A percentile compares a stretch with the other conserved stretches of the same genome.
Conservation (phyloP, 2,113 vertebrate species). For the Oncorhynchus kisutch region DNA sequence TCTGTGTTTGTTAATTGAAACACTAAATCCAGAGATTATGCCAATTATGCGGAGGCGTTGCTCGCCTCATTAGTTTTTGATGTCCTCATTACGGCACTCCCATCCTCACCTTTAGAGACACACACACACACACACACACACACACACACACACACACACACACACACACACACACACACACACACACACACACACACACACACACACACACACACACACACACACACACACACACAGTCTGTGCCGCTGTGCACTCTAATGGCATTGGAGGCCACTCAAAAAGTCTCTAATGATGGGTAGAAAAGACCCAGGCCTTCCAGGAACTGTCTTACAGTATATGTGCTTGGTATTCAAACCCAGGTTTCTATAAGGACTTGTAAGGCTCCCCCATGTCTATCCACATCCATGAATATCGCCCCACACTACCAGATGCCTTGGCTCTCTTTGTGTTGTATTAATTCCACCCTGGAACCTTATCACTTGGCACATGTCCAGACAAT, state of each 20-base stretch:
- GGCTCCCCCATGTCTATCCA: too few species aligned
- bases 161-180: background rate
- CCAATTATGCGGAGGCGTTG: slow-evolving; percentile 9
- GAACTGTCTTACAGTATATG: background rate
- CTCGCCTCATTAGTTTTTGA: background rate
- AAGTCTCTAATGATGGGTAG: background rate
- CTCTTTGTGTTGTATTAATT: too few species aligned
- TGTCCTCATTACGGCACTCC: slow-evolving; percentile 18
- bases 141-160: background rate
- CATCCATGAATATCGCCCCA: too few species aligned
- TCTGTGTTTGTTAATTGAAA: background rate
- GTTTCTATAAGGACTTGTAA: background rate
- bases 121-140: background rate
- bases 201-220: background rate
- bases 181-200: background rate
- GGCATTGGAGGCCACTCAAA: background rate
- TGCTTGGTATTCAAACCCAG: background rate
- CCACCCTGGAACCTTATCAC: too few species aligned
- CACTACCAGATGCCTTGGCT: too few species aligned
- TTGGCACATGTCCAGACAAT: too few species aligned
- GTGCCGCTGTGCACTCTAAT: too few species aligned
- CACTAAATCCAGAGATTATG: background rate
- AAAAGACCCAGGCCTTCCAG: too few species aligned
- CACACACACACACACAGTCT: background rate
- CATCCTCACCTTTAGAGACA: background rate